phyloP scores from a whole-genome alignment of 2,888 invertebrate species.

The Melanargia galathea region DNA sequence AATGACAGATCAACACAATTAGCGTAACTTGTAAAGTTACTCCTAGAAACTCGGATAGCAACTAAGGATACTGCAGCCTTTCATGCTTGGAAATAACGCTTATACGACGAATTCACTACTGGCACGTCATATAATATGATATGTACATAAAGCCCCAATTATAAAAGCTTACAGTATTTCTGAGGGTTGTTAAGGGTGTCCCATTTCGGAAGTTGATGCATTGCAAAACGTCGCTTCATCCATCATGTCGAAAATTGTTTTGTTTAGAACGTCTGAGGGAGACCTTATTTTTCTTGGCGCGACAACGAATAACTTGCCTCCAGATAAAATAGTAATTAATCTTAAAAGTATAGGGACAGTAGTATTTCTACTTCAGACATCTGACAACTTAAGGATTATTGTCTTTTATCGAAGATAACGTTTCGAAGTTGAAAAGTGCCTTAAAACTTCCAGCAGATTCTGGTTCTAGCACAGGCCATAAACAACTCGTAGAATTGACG shows the following conservation, averaged over 20 bases:
- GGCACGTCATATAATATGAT: neutral
- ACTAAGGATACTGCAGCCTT: too few relatives aligned
- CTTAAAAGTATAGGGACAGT: constrained; percentile 40
- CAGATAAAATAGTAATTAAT: constrained; percentile 58
- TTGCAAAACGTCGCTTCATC: constrained; percentile 47
- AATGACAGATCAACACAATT: too few relatives aligned
- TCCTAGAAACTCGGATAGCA: too few relatives aligned
- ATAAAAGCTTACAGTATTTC: neutral
- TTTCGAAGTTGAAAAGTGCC: neutral
- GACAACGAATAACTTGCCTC: constrained; percentile 51
- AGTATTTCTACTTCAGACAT: constrained; percentile 17
- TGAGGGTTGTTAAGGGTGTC: neutral
- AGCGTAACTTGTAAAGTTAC: too few relatives aligned
- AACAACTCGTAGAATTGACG: too few relatives aligned
- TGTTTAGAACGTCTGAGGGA: constrained; percentile 55
- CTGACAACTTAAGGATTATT: neutral
- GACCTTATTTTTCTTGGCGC: constrained; percentile 48
- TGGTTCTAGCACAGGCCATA: too few relatives aligned
- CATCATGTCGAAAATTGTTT: constrained; percentile 55
- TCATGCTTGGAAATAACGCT: too few relatives aligned
- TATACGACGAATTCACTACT: neutral
- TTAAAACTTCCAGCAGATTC: neutral
- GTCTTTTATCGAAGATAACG: neutral
- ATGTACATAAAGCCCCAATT: neutral
- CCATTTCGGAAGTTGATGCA: constrained; percentile 11